phyloP scores from a whole-genome alignment of 2,113 vertebrate genomes.

The Chloebia gouldiae region DNA sequence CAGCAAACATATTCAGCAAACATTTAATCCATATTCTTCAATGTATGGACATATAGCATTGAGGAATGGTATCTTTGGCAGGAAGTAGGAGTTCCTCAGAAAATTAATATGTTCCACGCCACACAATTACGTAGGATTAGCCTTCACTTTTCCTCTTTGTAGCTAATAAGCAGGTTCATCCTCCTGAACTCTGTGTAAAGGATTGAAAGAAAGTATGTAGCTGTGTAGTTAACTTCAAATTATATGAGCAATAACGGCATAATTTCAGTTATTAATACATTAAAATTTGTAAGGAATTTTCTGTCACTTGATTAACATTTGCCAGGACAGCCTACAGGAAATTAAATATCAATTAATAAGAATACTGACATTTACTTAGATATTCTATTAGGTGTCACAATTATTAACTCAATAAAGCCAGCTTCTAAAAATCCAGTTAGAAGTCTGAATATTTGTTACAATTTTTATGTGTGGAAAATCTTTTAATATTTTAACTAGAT shows the following conservation, averaged over 20 bases:
- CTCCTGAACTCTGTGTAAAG: neutral
- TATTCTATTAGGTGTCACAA: conserved; percentile 72
- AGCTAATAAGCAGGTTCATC: neutral
- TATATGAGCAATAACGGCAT: conserved; percentile 59
- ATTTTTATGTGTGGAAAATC: conserved; percentile 70
- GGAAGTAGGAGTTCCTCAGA: neutral
- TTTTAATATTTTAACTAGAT: conserved; percentile 69
- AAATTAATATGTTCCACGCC: neutral
- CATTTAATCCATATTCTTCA: neutral
- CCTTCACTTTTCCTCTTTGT: neutral
- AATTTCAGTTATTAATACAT: conserved; percentile 69
- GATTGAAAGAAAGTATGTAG: neutral
- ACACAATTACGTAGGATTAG: neutral
- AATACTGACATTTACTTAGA: conserved; percentile 71
- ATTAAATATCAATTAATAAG: conserved; percentile 71
- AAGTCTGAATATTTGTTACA: conserved; percentile 67
- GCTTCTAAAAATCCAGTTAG: conserved; percentile 75
- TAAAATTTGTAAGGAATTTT: conserved; percentile 70
- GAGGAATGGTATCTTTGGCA: neutral
- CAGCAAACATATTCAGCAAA: neutral
- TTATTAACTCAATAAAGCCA: conserved; percentile 68
- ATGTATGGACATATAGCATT: neutral
- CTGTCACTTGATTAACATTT: conserved; percentile 75
- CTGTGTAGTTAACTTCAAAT: conserved; percentile 67
- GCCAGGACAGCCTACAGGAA: conserved; percentile 66